Base-by-base conservation (phyloP, 2,113 vertebrate genomes). In the Eclectus roratus region DNA sequence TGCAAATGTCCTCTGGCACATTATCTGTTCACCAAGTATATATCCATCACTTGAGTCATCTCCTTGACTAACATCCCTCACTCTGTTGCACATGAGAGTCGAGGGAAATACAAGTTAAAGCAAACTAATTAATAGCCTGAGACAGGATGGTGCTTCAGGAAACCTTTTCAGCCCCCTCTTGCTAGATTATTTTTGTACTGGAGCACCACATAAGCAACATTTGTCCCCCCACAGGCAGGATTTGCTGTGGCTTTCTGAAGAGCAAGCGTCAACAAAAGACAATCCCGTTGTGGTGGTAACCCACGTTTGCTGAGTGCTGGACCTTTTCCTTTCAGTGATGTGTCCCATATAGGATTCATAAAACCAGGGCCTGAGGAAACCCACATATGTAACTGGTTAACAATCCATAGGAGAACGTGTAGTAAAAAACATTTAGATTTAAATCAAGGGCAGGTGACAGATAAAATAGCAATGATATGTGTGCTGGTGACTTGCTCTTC, bases 11-110 rank as follows among this genome's bases (percentile, higher is more conserved):
- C 95, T 31, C 56, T 81, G 73, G 89, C 94, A 95, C 14, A 37
- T 88, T 88, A 91, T 85, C 66, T 87, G 61, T 85, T 88, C 94
- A 80, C n/a, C 49, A 47, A 92, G 87, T 52, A 68, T 0, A 10
- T 33, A 79, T 93, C 71, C 84, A 44, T 94, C 95, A 88, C 85
- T 92, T 95, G 93, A 93, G 77, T 95, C 92, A 86, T 93, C 50
- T 69, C 90, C 1, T 4, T 69, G 93, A 96, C 93, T 96, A 95
- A 71, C 65, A 49, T 35, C 82, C 46, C 64, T 95, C 69, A 82
- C 46, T 93, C 39, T 61, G 55, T 60, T 95, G 71, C 85, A 71
- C 58, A 50, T 1, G 2, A 44, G 50, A 92, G 35, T 81, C 35
- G 68, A 72, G 65, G 73, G 71, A 88, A 89, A 88, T 44, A 49